These are phyloP conservation scores for Toxotes chatareus DNA, from an alignment of 2,113 vertebrate genomes.

Conservation along the genomic window DNA sequence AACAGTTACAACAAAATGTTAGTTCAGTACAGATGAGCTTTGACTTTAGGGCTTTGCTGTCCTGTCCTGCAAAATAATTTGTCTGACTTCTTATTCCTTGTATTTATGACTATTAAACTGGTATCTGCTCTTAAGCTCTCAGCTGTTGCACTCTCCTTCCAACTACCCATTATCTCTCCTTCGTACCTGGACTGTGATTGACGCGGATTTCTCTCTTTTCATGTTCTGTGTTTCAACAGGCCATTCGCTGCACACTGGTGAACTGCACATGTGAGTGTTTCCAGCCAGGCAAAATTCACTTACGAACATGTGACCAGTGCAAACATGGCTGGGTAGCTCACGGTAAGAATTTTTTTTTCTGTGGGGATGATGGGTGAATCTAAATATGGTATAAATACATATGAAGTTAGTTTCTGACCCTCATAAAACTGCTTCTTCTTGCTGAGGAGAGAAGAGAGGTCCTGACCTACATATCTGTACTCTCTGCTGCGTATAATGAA, in stretches of 20 bases:
- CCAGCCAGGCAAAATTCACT: slow-evolving; percentile 98
- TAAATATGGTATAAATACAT: neutral
- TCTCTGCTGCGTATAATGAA: neutral
- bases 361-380: neutral
- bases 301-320: slow-evolving; percentile 98
- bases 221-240: slow-evolving; percentile 84
- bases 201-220: slow-evolving; percentile 44
- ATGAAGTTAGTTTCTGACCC: neutral
- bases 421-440: slow-evolving; percentile 44
- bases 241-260: slow-evolving; percentile 98
- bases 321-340: slow-evolving; percentile 99
- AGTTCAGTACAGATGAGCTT: neutral
- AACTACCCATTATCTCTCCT: neutral
- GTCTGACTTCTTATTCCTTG: neutral
- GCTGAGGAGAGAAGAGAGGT: neutral
- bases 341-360: slow-evolving; percentile 85
- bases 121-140: slow-evolving; percentile 5
- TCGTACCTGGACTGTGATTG: slow-evolving; percentile 34
- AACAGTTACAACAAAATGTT: neutral
- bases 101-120: neutral
- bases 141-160: neutral
- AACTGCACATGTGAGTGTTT: slow-evolving; percentile 99
- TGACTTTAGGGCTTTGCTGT: neutral
- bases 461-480: slow-evolving; percentile 18
- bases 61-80: neutral